Base-by-base conservation (phyloP, 1,140 invertebrate genomes). In the Drosophila sproati region DNA sequence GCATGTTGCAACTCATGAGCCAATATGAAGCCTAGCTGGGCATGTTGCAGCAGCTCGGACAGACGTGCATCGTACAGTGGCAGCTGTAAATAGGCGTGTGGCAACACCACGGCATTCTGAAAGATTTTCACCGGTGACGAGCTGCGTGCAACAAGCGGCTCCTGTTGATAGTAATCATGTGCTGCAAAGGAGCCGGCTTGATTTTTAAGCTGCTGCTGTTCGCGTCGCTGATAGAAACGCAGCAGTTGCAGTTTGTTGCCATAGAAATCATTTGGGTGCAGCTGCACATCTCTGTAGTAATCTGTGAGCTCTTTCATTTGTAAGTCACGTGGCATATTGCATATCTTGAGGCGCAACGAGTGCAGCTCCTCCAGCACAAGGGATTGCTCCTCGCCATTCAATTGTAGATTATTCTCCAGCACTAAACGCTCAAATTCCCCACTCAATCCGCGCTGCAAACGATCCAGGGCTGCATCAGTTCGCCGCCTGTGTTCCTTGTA, bases 1-100 rank as follows among this genome's bases (percentile, higher is more conserved):
- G 83, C 81, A 51, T 88, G 81, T 10, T 82, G 73, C 32, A 85
- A 55, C 66, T 88, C 81, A n/a, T 82, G 81, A 5, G 83, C 81
- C 5, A 88, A 29, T 2, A 88, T 88, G 51, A 85, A 85, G 4
- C 83, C 83, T 5, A 88, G 39, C 12, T 74, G 67, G 6, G 83
- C 80, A 39, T 85, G 72, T 28, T 82, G 81, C 41, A 67, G 37
- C 39, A 88, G 28, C n/a, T 28, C 28, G 1, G 67, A 39, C 0
- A 88, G 50, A 0, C 55, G 66, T n/a, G 59, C 59, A 47, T 82
- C 76, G 34, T 69, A 88, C 4, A 82, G 56, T 12, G 81, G 83
- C 63, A 80, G 43, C 28, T 82, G 79, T 28, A 88, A 39, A 39
- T 85, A 88, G 12, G 73, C 83, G 35, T 80, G 72, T 28, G 81